These are phyloP conservation scores for Rhinoptilus africanus DNA, from an alignment of 2,113 vertebrate species.

Conservation along the genomic window DNA sequence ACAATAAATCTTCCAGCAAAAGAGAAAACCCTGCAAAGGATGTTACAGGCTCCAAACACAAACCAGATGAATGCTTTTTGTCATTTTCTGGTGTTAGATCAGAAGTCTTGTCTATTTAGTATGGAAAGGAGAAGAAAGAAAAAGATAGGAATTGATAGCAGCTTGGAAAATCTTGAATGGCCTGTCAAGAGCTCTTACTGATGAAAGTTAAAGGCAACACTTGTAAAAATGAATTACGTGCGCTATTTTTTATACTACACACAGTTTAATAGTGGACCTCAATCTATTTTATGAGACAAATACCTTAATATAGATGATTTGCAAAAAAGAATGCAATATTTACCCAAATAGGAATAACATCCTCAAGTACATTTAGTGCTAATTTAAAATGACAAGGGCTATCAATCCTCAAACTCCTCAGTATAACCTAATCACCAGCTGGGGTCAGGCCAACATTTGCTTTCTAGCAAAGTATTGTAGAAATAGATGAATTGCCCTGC, in stretches of 20 bases:
- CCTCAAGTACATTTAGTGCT: constrained; percentile 27
- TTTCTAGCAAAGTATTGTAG: constrained; percentile 28
- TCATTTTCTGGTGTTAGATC: constrained; percentile 13
- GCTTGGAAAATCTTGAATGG: constrained; percentile 41
- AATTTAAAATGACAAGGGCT: constrained; percentile 59
- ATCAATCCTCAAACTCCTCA: constrained; percentile 52
- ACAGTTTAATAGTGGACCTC: constrained; percentile 45
- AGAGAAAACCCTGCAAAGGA: neutral
- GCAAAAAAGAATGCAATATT: constrained; percentile 50
- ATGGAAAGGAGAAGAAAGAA: neutral
- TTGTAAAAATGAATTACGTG: constrained; percentile 47
- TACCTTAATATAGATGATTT: constrained; percentile 43
- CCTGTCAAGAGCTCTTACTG: constrained; percentile 38
- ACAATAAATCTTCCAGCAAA: neutral
- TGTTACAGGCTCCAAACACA: neutral
- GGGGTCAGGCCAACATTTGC: constrained; percentile 67
- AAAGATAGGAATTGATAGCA: constrained; percentile 7
- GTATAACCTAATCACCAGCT: constrained; percentile 64
- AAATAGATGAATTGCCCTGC: constrained; percentile 43
- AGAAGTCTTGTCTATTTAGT: constrained; percentile 16
- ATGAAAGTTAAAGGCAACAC: constrained; percentile 53
- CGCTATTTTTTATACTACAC: constrained; percentile 9
- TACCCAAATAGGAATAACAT: constrained; percentile 53
- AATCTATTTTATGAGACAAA: constrained; percentile 64
- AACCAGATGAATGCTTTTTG: neutral